Evolutionary conservation across 2,797 vertebrate species (phyloP), one percentile per base, ranked within the genome.

Genomic region (Oreonectes daqikongensis): DNA sequence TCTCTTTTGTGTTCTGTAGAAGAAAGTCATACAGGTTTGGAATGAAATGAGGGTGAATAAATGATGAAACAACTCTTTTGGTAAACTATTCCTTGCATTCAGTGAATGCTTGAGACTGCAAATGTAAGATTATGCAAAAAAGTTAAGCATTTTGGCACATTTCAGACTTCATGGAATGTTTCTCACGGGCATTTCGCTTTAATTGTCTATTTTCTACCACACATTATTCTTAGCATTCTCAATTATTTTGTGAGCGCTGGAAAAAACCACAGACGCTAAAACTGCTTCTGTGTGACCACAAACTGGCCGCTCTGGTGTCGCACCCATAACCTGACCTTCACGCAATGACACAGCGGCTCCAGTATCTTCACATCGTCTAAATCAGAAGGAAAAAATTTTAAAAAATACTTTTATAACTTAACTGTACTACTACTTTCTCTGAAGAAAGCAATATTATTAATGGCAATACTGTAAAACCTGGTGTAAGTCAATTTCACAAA

Each of bases 291-390:
- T 50, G 52, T 60, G 61, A 53, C 24, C 59, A 52, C 68, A 68
- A 42, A 53, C 42, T 42, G 65, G 63, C 71, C 61, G 53, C 9
- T 53, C 24, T 32, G 11, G 30, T 26, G 11, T 59, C 71, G 38
- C 30, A 73, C 59, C 3, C 60, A 14, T 64, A 40, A 40, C 60
- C 46, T 52, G 60, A 40, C 71, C 71, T 73, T 73, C 44, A 73
- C 71, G 52, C 20, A 15, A n/a, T 12, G 1, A 50, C 3, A 44
- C 1, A 2, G 53, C 5, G 17, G 11, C 11, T 26, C 17, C 26
- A 14, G 12, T n/a, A 14, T 61, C 20, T n/a, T 5, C 11, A 14
- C 48, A 24, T 20, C 14, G 0, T 28, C 18, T n/a, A n/a, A 18
- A 22, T 15, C 14, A 24, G 18, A 48, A 9, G 8, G 50, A 17